Percentiles rank a stretch among this genome's conserved stretches.
phyloP scores from a whole-genome alignment of 2,797 vertebrate genomes.

The Enteromius thamalakanensis region DNA sequence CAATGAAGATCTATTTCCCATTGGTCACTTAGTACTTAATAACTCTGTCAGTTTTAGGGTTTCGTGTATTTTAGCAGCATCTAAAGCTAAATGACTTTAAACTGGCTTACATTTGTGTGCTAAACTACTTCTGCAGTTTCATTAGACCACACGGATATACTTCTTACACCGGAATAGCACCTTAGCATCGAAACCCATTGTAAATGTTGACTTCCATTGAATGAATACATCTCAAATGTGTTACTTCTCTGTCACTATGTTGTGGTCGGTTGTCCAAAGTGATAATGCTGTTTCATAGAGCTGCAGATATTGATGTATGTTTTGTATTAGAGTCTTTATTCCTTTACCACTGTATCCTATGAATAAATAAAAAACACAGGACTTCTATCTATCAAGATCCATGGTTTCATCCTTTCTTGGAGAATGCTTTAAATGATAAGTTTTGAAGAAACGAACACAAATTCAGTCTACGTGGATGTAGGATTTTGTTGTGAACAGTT shows the following conservation, averaged over 20 bases:
- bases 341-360: conserved; percentile 66
- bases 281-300: conserved; percentile 55
- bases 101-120: conserved; percentile 3
- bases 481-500: neutral
- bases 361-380: conserved; percentile 60
- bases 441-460: neutral
- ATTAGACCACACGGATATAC: neutral
- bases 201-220: conserved; percentile 23
- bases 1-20: neutral
- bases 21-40: conserved; percentile 1
- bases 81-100: neutral
- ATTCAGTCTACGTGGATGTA: neutral
- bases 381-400: neutral
- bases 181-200: conserved; percentile 22
- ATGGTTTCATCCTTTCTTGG: neutral
- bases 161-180: conserved; percentile 20
- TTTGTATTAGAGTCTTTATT: conserved; percentile 67
- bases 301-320: conserved; percentile 52
- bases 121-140: neutral
- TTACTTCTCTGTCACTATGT: conserved; percentile 33
- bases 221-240: conserved; percentile 23
- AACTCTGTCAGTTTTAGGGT: neutral
- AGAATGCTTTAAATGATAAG: neutral
- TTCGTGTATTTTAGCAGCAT: neutral
- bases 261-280: conserved; percentile 39